Percentiles rank a stretch among this genome's conserved stretches.
Evolutionary conservation across 2,113 vertebrate genomes (phyloP).

Genomic region (Myrmophylax atrothorax): DNA sequence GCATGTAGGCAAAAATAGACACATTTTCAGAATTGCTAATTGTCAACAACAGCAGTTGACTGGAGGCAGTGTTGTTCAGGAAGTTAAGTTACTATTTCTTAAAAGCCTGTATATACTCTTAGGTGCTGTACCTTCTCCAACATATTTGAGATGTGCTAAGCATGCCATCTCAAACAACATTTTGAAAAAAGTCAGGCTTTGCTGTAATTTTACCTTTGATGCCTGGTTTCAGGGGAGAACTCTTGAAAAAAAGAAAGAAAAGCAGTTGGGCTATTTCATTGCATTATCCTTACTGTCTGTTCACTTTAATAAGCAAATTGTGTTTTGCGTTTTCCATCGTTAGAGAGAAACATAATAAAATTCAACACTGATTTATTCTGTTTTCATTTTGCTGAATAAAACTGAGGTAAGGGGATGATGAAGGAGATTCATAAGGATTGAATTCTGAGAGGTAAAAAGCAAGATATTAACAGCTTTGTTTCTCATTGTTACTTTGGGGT

Average conservation of each 20-base stretch:
- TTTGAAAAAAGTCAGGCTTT: conserved; percentile 2
- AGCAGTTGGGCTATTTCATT: not conserved
- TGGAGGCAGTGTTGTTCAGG: not conserved
- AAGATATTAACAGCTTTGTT: not conserved
- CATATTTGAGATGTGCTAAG: not conserved
- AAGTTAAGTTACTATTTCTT: not conserved
- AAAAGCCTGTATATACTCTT: not conserved
- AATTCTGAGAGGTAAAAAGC: conserved; percentile 4
- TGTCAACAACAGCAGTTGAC: not conserved
- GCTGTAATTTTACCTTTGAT: not conserved
- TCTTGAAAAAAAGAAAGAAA: not conserved
- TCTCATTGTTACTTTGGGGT: conserved; percentile 1
- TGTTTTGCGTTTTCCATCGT: not conserved
- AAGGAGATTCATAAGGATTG: not conserved
- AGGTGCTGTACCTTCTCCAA: not conserved
- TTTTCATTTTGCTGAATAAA: conserved; percentile 34
- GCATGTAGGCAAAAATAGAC: not conserved
- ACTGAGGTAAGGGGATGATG: conserved; percentile 2
- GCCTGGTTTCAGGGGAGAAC: not conserved
- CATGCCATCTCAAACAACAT: not conserved
- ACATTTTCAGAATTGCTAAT: not conserved
- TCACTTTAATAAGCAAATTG: conserved; percentile 19
- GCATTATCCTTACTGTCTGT: not conserved
- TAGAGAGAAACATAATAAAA: not conserved
- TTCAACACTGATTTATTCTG: conserved; percentile 24